Evolutionary conservation across 2,797 vertebrate genomes (phyloP), one percentile per base, ranked within the genome.

Genomic region (Sebastes alutus): DNA sequence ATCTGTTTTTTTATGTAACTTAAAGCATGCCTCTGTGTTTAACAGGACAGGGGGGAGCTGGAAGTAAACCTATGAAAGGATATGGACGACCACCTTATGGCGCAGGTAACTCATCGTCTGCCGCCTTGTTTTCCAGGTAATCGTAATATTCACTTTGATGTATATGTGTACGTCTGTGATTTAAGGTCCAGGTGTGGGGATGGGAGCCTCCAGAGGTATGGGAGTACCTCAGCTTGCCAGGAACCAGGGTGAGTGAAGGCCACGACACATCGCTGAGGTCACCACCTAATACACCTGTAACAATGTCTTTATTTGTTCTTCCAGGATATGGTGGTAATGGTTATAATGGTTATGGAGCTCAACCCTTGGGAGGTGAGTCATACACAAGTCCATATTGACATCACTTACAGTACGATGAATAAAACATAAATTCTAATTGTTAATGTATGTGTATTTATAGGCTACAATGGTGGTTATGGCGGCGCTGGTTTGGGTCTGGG

Each of bases 11-110:
- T 38, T 13, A 12, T 32, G 10, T 63, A 60, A 55, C 16, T 56
- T 72, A 5, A 75, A 38, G 5, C 7, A 3, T 27, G 16, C 20
- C 7, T 80, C 3, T 78, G 7, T 72, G 5, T 82, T 35, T 52
- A 35, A 75, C 83, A 88, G 93, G 88, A 23, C 89, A 88, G 7
- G 83, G 74, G 2, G 78, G 64, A 62, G 70, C 80, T 49, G 89
- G 87, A 46, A 75, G 33, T 49, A 90, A 93, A 82, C 76, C 89
- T 1, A 72, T 90, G 69, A 94, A 94, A 87, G 91, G 88, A 69
- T 92, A 88, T 27, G 89, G 85, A 1, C 77, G 56, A 66, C 87
- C 83, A 46, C 55, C 72, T 56, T 93, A 83, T 61, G 88, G 89
- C 1, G 54, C 91, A 90, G 93, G 93, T 94, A 88, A 80, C 9